Evolutionary conservation across 2,113 vertebrate species (phyloP).

Genomic region (Hemichromis elongatus): DNA sequence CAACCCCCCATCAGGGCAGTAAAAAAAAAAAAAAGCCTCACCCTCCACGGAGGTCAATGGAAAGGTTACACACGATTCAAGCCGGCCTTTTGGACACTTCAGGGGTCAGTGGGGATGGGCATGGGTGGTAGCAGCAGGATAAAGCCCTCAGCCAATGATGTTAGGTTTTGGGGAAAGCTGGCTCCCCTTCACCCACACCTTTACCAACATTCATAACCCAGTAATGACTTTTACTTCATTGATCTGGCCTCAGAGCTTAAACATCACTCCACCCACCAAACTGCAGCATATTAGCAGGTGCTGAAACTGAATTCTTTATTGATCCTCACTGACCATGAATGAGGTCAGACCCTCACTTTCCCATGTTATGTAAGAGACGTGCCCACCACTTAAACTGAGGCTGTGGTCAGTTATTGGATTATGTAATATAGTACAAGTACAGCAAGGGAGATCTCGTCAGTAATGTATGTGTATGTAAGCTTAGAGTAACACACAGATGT

Average conservation of each 20-base stretch:
- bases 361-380: conserved; percentile 45
- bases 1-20: conserved; percentile 24
- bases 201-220: conserved; percentile 56
- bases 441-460: not conserved
- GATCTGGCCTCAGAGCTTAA: conserved; percentile 55
- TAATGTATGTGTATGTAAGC: not conserved
- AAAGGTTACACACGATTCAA: conserved; percentile 64
- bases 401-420: not conserved
- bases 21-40: conserved; percentile 9
- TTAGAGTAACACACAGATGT: not conserved
- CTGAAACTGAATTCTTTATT: conserved; percentile 45
- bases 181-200: conserved; percentile 33
- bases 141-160: conserved; percentile 35
- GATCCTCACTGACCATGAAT: not conserved
- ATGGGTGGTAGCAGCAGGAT: conserved; percentile 9
- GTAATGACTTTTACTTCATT: conserved; percentile 68
- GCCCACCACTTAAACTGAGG: not conserved
- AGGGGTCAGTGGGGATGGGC: conserved; percentile 70
- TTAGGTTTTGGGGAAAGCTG: conserved; percentile 12
- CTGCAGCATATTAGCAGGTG: conserved; percentile 52
- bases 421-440: not conserved
- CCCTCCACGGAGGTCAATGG: conserved; percentile 52
- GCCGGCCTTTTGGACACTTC: conserved; percentile 52
- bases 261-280: conserved; percentile 33
- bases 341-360: conserved; percentile 26